A percentile compares a stretch with the other conserved stretches of the same genome.
Evolutionary conservation across 2,113 vertebrate genomes (phyloP).

Genomic region (Ahaetulla prasina): DNA sequence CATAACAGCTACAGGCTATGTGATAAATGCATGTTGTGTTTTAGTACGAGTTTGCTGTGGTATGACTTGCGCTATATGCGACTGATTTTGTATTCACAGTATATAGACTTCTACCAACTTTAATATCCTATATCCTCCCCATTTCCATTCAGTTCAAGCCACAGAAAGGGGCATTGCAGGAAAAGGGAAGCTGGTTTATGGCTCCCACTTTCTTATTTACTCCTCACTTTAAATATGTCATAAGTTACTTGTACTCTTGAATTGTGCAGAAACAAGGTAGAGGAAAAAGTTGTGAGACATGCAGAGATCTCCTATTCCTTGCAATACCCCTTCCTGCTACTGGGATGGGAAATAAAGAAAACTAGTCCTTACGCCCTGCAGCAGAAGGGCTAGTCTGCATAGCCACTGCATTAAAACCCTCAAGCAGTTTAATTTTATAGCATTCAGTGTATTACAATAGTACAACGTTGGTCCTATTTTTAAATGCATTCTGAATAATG

Average conservation of each 20-base stretch:
- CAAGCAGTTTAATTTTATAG: not conserved
- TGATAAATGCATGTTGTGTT: not conserved
- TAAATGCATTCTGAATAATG: not conserved
- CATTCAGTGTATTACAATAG: not conserved
- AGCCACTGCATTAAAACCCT: not conserved
- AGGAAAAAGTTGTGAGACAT: not conserved
- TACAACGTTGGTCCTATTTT: not conserved
- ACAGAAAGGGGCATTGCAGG: not conserved
- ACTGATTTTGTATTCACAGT: not conserved
- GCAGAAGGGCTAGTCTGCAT: not conserved
- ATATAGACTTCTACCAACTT: not conserved
- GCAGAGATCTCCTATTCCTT: not conserved
- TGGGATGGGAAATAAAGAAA: not conserved
- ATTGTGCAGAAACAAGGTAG: not conserved
- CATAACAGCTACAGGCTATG: not conserved
- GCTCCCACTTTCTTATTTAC: not conserved
- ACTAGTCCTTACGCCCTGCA: not conserved
- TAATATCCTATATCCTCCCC: not conserved
- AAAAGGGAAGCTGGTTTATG: not conserved
- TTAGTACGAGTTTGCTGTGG: not conserved
- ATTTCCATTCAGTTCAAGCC: not conserved
- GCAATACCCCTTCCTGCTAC: not conserved
- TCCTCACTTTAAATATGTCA: not conserved
- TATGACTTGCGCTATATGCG: not conserved
- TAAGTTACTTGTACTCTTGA: not conserved